Evolutionary conservation across 2,888 invertebrate genomes (phyloP), one percentile per base, ranked within the genome.

Genomic region (Drosophila antonietae): DNA sequence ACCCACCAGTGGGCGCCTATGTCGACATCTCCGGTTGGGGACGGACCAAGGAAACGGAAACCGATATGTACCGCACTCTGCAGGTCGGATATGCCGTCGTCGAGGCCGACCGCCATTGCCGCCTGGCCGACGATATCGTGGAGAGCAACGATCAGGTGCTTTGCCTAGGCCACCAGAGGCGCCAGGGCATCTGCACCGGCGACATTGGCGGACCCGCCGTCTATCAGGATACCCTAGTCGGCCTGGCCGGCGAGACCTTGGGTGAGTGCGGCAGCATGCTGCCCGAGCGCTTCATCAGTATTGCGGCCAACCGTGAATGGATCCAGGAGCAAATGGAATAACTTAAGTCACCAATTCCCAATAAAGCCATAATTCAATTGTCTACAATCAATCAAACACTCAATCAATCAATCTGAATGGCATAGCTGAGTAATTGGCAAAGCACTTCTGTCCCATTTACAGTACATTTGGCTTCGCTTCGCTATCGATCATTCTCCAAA

Each of bases 171-270:
- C 90, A 91, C 62, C 44, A 52, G 5, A 75, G 78, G 12, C 81
- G 89, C 15, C 88, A 91, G 62, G 92, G 92, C 35, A 88, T 88
- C 47, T 92, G 92, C 67, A 44, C 78, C n/a, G 92, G 91, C 12
- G 92, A 92, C 49, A 84, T 89, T 15, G 92, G 92, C 10, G 91
- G 91, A n/a, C 91, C 91, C 1, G 91, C 91, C 20, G 87, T 92
- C 14, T 89, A 85, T 28, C 37, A 77, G 0, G 71, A 62, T 0
- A 51, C 78, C 33, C 74, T 91, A 23, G 87, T 91, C 9, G 92
- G 91, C 10, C 73, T 92, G 14, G 85, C 90, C 6, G 91, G 82
- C 41, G 83, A 89, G 56, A 53, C 88, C 14, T 56, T 89, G 4
- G 83, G 83, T 58, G 87, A 91, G 46, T 91, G 91, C 65, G 91